phyloP scores from a whole-genome alignment of 2,888 invertebrate species.

The Aspidiotus destructor region DNA sequence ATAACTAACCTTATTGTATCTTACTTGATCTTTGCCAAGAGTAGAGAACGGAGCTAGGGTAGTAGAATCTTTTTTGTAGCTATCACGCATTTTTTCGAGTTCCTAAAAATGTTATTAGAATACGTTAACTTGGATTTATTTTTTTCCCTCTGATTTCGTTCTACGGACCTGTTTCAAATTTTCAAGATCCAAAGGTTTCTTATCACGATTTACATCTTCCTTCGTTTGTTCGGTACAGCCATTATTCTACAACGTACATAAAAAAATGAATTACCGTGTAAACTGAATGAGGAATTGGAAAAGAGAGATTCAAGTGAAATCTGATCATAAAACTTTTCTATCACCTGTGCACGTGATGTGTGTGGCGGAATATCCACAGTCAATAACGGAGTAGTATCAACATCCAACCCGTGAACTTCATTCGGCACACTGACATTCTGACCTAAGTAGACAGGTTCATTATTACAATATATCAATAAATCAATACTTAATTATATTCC shows the following conservation, averaged over 20 bases:
- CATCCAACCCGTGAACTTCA: background rate
- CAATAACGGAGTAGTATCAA: background rate
- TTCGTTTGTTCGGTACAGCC: slow-evolving; percentile 13
- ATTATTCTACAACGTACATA: slow-evolving; percentile 1
- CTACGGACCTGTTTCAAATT: slow-evolving; percentile 23
- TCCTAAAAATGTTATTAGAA: slow-evolving; percentile 13
- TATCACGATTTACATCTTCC: slow-evolving; percentile 20
- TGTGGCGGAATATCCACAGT: background rate
- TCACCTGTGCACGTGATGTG: slow-evolving; percentile 7
- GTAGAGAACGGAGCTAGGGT: background rate
- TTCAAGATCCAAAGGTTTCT: slow-evolving; percentile 30
- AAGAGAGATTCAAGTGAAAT: too few relatives aligned
- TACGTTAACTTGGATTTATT: background rate
- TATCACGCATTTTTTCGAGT: slow-evolving; percentile 21
- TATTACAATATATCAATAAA: background rate
- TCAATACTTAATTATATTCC: background rate
- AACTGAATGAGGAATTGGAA: too few relatives aligned
- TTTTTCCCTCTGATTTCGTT: background rate
- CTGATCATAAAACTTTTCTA: background rate
- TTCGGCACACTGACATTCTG: background rate
- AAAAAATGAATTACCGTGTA: too few relatives aligned
- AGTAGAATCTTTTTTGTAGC: slow-evolving; percentile 21
- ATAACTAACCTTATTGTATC: background rate
- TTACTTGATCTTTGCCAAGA: slow-evolving; percentile 6
- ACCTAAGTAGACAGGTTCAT: background rate